These are phyloP conservation scores for Macroramphosus scolopax DNA, from an alignment of 2,797 vertebrate genomes.

Conservation along the genomic window DNA sequence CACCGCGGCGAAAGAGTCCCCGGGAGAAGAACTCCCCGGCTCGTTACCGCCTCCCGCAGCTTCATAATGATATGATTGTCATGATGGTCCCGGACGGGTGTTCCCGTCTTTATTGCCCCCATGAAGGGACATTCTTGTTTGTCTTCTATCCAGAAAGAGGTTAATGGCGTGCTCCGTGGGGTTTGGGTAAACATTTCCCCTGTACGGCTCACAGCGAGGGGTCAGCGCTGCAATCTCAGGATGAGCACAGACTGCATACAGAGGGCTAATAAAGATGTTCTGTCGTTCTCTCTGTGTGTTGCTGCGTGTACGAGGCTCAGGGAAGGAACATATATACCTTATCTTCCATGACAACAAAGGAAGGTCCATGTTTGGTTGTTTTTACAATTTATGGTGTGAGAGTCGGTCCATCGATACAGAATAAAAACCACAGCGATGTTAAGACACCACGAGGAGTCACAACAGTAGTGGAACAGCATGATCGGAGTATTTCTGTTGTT, in stretches of 20 bases:
- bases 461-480: no score
- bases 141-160: slow-evolving; percentile 69
- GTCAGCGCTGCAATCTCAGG: slow-evolving; percentile 70
- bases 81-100: slow-evolving; percentile 63
- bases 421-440: no score
- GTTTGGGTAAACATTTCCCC: slow-evolving; percentile 73
- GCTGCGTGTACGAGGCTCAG: slow-evolving; percentile 9
- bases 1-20: slow-evolving; percentile 43
- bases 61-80: slow-evolving; percentile 73
- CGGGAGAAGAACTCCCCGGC: slow-evolving; percentile 46
- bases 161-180: slow-evolving; percentile 71
- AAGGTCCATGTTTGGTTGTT: no score
- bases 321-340: no score
- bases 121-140: slow-evolving; percentile 63
- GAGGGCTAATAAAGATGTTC: slow-evolving; percentile 69
- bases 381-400: no score
- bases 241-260: slow-evolving; percentile 64
- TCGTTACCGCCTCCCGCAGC: slow-evolving; percentile 47
- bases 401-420: no score
- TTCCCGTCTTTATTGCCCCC: slow-evolving; percentile 63
- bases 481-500: no score
- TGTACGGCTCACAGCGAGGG: slow-evolving; percentile 67
- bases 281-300: slow-evolving; percentile 29
- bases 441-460: no score
- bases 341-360: no score